Conservation (phyloP, 2,797 vertebrate genomes). For the Myotis planiceps region DNA sequence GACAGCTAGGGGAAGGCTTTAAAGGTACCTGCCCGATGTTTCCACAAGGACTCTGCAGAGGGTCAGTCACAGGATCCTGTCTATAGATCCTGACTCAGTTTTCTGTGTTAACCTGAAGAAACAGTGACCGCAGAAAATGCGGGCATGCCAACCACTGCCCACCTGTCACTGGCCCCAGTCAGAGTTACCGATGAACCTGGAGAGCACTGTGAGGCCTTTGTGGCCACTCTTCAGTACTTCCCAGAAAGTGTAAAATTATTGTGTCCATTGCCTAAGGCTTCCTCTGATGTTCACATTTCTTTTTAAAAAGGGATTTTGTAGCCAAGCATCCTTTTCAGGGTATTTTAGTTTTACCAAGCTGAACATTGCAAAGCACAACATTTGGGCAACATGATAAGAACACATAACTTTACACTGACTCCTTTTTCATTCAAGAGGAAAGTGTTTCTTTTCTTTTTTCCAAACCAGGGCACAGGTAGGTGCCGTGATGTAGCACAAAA, state of each 20-base stretch:
- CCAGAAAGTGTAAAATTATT: not conserved
- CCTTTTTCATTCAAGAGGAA: not conserved
- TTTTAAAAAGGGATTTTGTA: not conserved
- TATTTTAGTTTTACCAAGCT: not conserved
- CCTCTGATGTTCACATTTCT: not conserved
- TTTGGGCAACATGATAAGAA: not conserved
- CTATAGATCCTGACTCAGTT: not conserved
- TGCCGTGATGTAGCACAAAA: rapidly evolving
- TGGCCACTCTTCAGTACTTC: not conserved
- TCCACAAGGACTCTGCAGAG: not conserved
- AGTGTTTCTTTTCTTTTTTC: not conserved
- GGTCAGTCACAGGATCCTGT: not conserved
- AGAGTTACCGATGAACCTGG: not conserved
- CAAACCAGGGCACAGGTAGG: not conserved
- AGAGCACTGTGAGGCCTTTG: not conserved
- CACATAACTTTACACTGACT: not conserved
- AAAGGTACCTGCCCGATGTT: not conserved
- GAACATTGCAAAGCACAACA: not conserved
- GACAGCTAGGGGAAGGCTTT: not conserved
- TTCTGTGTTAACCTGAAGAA: not conserved
- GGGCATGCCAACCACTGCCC: not conserved
- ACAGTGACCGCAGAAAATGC: not conserved
- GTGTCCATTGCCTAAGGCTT: not conserved
- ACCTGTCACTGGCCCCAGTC: not conserved
- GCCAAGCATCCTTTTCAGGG: not conserved